Percentiles rank a stretch among this genome's conserved stretches.
These are phyloP conservation scores for Lutjanus campechanus DNA, from an alignment of 2,797 vertebrate genomes.

Conservation along the genomic window DNA sequence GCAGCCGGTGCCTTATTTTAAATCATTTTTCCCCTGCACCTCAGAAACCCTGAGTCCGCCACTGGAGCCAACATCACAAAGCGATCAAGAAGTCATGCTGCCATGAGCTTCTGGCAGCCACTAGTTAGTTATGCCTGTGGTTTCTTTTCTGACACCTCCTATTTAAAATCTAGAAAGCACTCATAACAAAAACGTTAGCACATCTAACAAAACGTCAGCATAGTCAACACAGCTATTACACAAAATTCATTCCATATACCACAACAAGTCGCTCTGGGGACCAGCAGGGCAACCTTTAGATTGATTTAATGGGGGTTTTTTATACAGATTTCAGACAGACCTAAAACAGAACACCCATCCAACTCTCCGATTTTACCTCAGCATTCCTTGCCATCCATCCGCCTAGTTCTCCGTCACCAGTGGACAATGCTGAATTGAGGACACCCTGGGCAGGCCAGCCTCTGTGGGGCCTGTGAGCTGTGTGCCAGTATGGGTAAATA, in stretches of 20 bases:
- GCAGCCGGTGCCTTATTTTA: too few species aligned
- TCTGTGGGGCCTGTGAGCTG: conserved; percentile 73
- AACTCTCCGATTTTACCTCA: conserved; percentile 47
- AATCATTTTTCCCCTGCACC: too few species aligned
- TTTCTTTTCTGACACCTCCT: not conserved
- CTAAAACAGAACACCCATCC: conserved; percentile 18
- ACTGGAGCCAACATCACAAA: not conserved
- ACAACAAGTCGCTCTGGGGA: not conserved
- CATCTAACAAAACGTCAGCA: not conserved
- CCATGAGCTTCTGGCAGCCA: not conserved
- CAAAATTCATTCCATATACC: not conserved
- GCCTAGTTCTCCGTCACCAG: conserved; percentile 33
- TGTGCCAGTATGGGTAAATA: conserved; percentile 84
- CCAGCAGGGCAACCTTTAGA: conserved; percentile 5
- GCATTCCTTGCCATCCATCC: conserved; percentile 54
- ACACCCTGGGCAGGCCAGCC: conserved; percentile 58
- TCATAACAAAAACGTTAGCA: too few species aligned
- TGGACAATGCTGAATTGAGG: conserved; percentile 70
- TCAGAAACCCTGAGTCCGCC: too few species aligned
- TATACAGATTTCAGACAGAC: conserved; percentile 19
- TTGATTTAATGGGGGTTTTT: not conserved
- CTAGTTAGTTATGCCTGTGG: not conserved
- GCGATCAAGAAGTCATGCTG: not conserved
- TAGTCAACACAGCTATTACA: not conserved
- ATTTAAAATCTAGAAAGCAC: not conserved